Percentiles rank a stretch among this genome's conserved stretches.
Conservation (phyloP, 2,888 invertebrate genomes). For the Boloria selene region DNA sequence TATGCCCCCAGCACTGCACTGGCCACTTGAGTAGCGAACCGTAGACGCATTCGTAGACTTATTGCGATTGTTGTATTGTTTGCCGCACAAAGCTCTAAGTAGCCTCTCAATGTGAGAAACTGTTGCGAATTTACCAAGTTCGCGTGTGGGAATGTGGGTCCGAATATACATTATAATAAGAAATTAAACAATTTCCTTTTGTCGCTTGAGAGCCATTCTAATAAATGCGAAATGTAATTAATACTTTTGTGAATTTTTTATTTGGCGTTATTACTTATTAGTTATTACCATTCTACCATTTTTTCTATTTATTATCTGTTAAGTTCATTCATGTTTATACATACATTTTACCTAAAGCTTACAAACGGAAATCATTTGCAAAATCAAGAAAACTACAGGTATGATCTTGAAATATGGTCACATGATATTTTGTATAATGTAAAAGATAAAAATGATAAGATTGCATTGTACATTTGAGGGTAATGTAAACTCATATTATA, state of each 20-base stretch:
- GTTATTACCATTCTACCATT: neutral
- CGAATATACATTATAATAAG: constrained; percentile 31
- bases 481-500: too few species aligned
- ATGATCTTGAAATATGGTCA: too few species aligned
- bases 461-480: too few species aligned
- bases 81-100: constrained; percentile 60
- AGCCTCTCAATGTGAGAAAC: constrained; percentile 70
- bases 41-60: constrained; percentile 56
- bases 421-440: too few species aligned
- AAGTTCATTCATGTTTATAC: neutral
- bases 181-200: constrained; percentile 29
- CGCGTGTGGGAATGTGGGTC: constrained; percentile 72
- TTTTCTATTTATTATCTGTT: neutral
- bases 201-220: constrained; percentile 30
- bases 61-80: constrained; percentile 70
- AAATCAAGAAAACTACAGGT: too few species aligned
- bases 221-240: constrained; percentile 36
- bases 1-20: constrained; percentile 57
- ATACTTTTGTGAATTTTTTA: constrained; percentile 29
- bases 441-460: too few species aligned
- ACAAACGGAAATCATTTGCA: too few species aligned
- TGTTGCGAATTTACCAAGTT: constrained; percentile 57
- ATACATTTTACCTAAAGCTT: neutral
- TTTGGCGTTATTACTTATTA: too few species aligned
- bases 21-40: constrained; percentile 56